Conservation (phyloP, 2,113 vertebrate species). For the Pomatorhinus ruficollis region DNA sequence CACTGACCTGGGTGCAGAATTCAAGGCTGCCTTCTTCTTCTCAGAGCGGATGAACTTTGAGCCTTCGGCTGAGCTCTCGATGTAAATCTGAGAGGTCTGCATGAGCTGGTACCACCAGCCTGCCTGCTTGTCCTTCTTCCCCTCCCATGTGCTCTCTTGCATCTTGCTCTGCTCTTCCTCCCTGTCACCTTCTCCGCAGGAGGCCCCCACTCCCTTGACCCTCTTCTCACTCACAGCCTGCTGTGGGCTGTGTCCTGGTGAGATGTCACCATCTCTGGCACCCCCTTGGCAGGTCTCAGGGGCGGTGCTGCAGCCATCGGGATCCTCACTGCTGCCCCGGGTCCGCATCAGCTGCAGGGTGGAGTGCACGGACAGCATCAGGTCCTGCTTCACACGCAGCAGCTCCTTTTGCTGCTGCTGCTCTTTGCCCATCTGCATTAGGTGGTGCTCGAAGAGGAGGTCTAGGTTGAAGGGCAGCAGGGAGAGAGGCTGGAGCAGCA, state of each 20-base stretch:
- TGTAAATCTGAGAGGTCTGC: conserved; percentile 98
- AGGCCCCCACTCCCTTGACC: conserved; percentile 72
- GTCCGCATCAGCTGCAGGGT: conserved; percentile 92
- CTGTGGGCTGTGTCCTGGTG: neutral
- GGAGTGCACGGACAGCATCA: conserved; percentile 85
- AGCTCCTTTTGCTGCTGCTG: conserved; percentile 90
- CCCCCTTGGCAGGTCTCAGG: neutral
- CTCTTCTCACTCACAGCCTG: conserved; percentile 18
- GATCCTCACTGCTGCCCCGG: conserved; percentile 56
- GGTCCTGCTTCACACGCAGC: conserved; percentile 84
- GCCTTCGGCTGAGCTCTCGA: conserved; percentile 83
- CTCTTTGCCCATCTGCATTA: conserved; percentile 87
- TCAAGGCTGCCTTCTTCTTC: conserved; percentile 68
- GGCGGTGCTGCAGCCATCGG: neutral
- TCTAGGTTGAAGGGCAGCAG: conserved; percentile 95
- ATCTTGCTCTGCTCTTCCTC: conserved; percentile 39
- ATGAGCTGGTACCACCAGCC: conserved; percentile 99
- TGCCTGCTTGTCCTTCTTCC: conserved; percentile 79
- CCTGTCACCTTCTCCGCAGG: conserved; percentile 55
- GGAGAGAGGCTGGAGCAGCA: conserved; percentile 93
- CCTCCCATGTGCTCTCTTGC: conserved; percentile 34
- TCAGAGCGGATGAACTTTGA: conserved; percentile 84
- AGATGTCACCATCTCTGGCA: conserved; percentile 9
- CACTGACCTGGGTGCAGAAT: neutral
- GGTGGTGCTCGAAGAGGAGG: conserved; percentile 89